Percentiles rank a stretch among this genome's conserved stretches.
These are phyloP conservation scores for Enteromius trimaculatus DNA, from an alignment of 2,797 vertebrate species.

Conservation along the genomic window DNA sequence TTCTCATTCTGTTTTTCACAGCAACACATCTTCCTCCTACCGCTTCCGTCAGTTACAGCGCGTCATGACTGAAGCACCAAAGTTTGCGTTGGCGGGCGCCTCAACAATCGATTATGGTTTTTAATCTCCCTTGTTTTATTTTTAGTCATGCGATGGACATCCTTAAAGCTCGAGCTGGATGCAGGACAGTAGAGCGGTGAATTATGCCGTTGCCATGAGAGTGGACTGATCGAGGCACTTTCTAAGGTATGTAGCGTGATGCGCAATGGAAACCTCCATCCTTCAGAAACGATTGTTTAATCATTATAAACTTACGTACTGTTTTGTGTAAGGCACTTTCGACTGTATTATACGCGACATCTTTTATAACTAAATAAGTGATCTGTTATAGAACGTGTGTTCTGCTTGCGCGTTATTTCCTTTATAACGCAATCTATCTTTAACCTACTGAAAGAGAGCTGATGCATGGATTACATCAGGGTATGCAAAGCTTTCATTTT, in stretches of 20 bases:
- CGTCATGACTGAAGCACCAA: conserved; percentile 50
- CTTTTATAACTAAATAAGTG: background rate
- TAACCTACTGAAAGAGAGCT: background rate
- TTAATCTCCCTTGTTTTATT: background rate
- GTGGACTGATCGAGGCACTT: background rate
- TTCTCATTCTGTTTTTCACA: conserved; percentile 11
- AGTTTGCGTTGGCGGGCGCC: conserved; percentile 59
- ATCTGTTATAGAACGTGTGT: background rate
- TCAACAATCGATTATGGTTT: conserved; percentile 13
- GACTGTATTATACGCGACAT: background rate
- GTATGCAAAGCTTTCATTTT: background rate
- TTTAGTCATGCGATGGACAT: background rate
- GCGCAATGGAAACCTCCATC: background rate
- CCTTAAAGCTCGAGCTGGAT: background rate
- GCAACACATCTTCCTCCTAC: conserved; percentile 48
- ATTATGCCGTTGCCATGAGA: conserved; percentile 11
- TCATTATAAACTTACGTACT: background rate
- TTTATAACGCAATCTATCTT: background rate
- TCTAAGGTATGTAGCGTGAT: conserved; percentile 17
- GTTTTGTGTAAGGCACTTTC: background rate
- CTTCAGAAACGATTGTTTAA: background rate
- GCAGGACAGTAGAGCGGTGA: conserved; percentile 16
- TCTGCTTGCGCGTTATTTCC: conserved; percentile 21
- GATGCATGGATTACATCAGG: background rate
- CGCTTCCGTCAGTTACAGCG: conserved; percentile 54